These are phyloP conservation scores for Rattus norvegicus DNA, from an alignment of 2,113 vertebrate species.

Conservation along the genomic window GRCr8 NC_086026.1:14527501-14528000, in stretches of 20 bases:
- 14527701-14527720: background rate
- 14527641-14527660: background rate
- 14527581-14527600: background rate
- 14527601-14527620: background rate
- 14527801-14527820: background rate
- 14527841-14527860: background rate
- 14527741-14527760: background rate
- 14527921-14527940: background rate
- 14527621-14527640: background rate
- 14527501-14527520: background rate
- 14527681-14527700: background rate
- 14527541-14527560: background rate
- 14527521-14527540: background rate
- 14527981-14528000: background rate
- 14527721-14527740: constrained; percentile 5
- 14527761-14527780: background rate
- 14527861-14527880: background rate
- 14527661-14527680: background rate
- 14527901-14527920: background rate
- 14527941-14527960: background rate
- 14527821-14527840: background rate
- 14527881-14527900: background rate
- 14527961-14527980: background rate
- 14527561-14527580: constrained; percentile 14
- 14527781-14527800: background rate